These are phyloP conservation scores for Acanthurus lineatus DNA, from an alignment of 2,797 vertebrate genomes.

Conservation along the genomic window DNA sequence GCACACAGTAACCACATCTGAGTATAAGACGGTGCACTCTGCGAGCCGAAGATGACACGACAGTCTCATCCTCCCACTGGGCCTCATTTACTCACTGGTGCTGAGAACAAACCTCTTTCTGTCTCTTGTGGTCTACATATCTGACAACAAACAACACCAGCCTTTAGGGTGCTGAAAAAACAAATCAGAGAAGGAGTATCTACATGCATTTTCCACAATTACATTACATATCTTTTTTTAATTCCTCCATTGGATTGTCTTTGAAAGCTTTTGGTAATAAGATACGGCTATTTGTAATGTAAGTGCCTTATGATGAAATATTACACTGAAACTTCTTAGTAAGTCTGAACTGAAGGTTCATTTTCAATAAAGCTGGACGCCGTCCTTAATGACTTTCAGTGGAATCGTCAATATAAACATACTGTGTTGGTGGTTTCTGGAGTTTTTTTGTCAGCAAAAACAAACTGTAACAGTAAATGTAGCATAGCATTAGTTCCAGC, in stretches of 20 bases:
- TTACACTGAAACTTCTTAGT: neutral
- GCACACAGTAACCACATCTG: conserved; percentile 68
- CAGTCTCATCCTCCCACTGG: conserved; percentile 74
- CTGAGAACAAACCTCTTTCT: conserved; percentile 57
- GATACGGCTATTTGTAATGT: neutral
- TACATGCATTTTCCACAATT: neutral
- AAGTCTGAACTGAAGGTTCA: neutral
- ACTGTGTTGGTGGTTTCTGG: neutral
- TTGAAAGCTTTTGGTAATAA: conserved; percentile 23
- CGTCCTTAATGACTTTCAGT: conserved; percentile 10
- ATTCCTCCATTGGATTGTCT: neutral
- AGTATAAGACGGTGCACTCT: conserved; percentile 58
- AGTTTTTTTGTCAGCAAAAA: neutral
- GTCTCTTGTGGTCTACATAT: conserved; percentile 51
- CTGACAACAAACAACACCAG: conserved; percentile 53
- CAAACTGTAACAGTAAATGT: neutral
- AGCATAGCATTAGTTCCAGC: neutral
- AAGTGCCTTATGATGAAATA: neutral
- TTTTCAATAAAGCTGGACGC: neutral
- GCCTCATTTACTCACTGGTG: conserved; percentile 74
- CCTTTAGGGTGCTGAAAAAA: conserved; percentile 10
- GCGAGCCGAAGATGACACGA: conserved; percentile 66
- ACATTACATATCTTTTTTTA: neutral
- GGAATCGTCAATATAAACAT: neutral
- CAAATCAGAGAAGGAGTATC: conserved; percentile 1